Evolutionary conservation across 92 coral and sea anemone genomes (phyloP), one percentile per base, ranked within the genome.

Genomic region (Pocillopora grandis): DNA sequence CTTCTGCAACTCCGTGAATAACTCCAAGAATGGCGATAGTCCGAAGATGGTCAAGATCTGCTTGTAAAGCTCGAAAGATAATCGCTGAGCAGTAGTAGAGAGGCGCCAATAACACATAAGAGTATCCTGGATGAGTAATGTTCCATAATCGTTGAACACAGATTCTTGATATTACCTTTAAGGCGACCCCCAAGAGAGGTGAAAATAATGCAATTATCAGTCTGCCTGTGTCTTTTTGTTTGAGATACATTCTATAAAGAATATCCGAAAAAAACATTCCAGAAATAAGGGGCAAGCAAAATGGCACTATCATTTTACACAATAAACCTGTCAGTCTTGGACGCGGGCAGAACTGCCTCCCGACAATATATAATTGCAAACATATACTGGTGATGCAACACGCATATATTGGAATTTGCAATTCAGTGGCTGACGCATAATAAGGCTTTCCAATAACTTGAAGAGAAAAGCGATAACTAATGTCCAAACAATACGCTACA

Each of bases 1-100:
- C 75, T 27, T 80, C 84, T 17, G 75, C 75, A 23, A 31, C 75
- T 17, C 84, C 84, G 2, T 80, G 84, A 27, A 80, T 80, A 2
- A 80, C 27, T 58, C 74, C 84, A 55, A 80, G 75, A 66, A 66
- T 27, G 20, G 48, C 63, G 48, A 80, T 80, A 62, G 27, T 14
- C 55, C 49, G 0, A 8, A 80, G 56, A 66, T 7, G 31, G 58
- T 23, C 62, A 21, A 80, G 84, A 69, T 69, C 75, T 35, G 75
- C 84, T 80, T 80, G 84, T 18, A 80, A 58, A 14, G 65, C 27
- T 20, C 84, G 75, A 57, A 69, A 66, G 18, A 80, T 55, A 20
- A 80, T 35, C 15, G 84, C 84, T 10, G 74, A 35, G 33, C 4
- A 74, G 18, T 21, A 80, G 31, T 66, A 80, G 21, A 66, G 17